Evolutionary conservation across 2,888 invertebrate genomes (phyloP), one percentile per base, ranked within the genome.

Genomic region (Chalcosyrphus nemorum): DNA sequence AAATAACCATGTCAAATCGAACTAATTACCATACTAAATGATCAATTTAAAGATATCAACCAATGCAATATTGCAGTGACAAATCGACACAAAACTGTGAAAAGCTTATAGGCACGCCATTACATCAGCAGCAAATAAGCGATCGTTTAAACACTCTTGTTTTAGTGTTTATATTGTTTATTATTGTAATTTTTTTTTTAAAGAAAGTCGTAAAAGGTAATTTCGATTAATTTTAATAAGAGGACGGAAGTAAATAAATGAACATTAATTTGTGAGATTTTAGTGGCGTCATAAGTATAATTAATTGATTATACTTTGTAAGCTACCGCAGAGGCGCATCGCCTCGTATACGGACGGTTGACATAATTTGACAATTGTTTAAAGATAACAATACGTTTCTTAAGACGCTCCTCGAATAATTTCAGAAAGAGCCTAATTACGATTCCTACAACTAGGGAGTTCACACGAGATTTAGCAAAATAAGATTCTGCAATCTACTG

Each of bases 11-110:
- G 27, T 56, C 75, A 27, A 29, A 72, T 41, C 9, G 11, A 52
- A 41, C 13, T 32, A 43, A 57, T 75, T 65, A 66, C 43, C 65
- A 57, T 66, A 38, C 32, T 75, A 75, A 75, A 45, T 35, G 47
- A 41, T 41, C 52, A 6, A 4, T 24, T 15, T 24, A 29, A 32
- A 56, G 29, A 32, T 17, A 13, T 17, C 11, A 27, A 17, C 21
- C 11, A 17, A 57, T 38, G 66, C 66, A 52, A 54, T 17, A 38
- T 4, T 41, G 6, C 27, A 43, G 19, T 29, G 54, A 54, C 68
- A 68, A 54, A 56, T 68, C 29, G 54, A 27, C n/a, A 21, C n/a
- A 54, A 68, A 41, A 21, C 24, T 65, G 35, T 21, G 11, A 35
- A 15, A 7, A 11, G 24, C 9, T 0, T 9, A 15, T 13, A 11